These are phyloP conservation scores for Diplolepis rosae DNA, from an alignment of 2,888 invertebrate genomes.

Conservation along the genomic window DNA sequence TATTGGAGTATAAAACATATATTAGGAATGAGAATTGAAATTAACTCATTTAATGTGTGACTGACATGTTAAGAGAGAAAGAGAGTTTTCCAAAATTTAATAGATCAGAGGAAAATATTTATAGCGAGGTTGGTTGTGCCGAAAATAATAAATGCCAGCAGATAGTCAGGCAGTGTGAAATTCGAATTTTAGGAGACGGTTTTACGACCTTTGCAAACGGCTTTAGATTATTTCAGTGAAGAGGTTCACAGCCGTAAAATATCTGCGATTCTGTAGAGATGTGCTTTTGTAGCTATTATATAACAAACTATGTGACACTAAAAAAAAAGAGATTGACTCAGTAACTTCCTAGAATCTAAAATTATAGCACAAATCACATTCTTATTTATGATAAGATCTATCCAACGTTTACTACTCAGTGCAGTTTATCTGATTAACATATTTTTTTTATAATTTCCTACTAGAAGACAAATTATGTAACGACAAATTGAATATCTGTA, in stretches of 20 bases:
- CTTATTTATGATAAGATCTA: too few species aligned
- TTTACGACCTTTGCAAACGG: constrained; percentile 12
- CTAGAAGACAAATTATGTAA: too few species aligned
- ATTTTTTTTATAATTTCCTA: too few species aligned
- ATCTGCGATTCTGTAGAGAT: constrained; percentile 3
- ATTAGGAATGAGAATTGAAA: background rate
- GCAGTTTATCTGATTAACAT: too few species aligned
- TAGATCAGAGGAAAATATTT: background rate
- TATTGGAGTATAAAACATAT: background rate
- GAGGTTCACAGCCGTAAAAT: constrained; percentile 10
- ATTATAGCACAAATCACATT: too few species aligned
- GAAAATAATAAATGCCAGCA: constrained; percentile 7
- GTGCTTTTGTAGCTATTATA: constrained; percentile 11
- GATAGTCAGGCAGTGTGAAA: constrained; percentile 12
- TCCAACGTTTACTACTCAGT: too few species aligned
- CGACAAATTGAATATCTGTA: too few species aligned
- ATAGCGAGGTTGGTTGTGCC: background rate
- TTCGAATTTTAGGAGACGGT: constrained; percentile 6
- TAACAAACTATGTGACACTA: constrained; percentile 1
- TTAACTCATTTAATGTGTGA: background rate
- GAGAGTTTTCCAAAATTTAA: background rate
- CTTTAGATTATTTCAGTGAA: constrained; percentile 12
- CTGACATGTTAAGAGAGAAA: too few species aligned
- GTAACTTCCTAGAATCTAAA: too few species aligned
- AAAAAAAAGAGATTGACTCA: too few species aligned